phyloP scores from a whole-genome alignment of 2,888 invertebrate genomes.

The Bombylius major region DNA sequence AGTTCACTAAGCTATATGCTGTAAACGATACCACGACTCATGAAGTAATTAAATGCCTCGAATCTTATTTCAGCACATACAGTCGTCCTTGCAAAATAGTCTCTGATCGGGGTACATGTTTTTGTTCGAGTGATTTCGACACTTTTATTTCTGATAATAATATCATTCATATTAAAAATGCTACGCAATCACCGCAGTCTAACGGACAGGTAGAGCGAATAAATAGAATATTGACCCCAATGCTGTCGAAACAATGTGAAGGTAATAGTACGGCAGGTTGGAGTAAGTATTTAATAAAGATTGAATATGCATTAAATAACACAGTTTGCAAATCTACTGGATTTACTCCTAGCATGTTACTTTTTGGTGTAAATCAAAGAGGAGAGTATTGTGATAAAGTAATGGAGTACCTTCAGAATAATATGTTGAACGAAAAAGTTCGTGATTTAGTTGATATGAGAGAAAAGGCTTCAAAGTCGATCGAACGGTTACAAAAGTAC shows the following conservation, averaged over 20 bases:
- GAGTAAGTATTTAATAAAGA: neutral
- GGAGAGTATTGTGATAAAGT: conserved; percentile 6
- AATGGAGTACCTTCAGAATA: neutral
- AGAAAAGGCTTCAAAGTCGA: conserved; percentile 10
- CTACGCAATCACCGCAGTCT: conserved; percentile 18
- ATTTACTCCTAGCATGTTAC: conserved; percentile 18
- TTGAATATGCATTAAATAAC: conserved; percentile 5
- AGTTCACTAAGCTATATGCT: conserved; percentile 19
- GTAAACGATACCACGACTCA: conserved; percentile 13
- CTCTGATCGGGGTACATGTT: conserved; percentile 19
- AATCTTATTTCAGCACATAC: conserved; percentile 15
- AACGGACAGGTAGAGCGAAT: conserved; percentile 20
- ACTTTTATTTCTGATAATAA: conserved; percentile 10
- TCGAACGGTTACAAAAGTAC: conserved; percentile 15
- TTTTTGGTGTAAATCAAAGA: conserved; percentile 20
- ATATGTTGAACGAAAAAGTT: neutral
- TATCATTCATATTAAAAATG: conserved; percentile 17
- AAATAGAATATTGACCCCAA: conserved; percentile 2
- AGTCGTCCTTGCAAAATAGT: conserved; percentile 16
- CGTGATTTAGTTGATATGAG: too few species aligned
- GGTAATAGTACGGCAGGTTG: neutral
- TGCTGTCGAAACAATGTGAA: neutral
- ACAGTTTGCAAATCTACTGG: conserved; percentile 17
- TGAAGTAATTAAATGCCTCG: conserved; percentile 14
- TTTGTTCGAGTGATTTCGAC: neutral